Evolutionary conservation across 1,140 invertebrate genomes (phyloP).

Genomic region (Drosophila busckii): DNA sequence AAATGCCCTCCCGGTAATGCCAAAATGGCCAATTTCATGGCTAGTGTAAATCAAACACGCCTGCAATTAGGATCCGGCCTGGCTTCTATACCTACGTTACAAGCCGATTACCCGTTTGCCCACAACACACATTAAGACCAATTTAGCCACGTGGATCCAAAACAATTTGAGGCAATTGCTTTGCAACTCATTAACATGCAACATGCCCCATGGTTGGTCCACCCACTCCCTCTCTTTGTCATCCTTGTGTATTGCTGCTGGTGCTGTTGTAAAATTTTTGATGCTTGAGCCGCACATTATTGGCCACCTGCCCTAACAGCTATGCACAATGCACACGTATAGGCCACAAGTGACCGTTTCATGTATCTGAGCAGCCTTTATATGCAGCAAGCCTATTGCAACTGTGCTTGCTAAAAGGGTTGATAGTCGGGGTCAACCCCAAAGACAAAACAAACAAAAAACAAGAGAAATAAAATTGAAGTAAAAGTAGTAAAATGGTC

Average conservation of each 20-base stretch:
- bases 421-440: not conserved
- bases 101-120: too few relatives aligned
- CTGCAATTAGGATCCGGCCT: constrained; percentile 51
- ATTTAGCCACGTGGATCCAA: constrained; percentile 37
- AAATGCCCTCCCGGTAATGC: constrained; percentile 50
- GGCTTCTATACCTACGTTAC: not conserved
- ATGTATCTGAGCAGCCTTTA: constrained; percentile 56
- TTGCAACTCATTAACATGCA: constrained; percentile 64
- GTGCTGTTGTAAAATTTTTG: constrained; percentile 9
- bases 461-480: too few relatives aligned
- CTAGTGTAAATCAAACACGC: constrained; percentile 71
- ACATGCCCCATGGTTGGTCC: constrained; percentile 6
- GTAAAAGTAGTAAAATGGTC: too few relatives aligned
- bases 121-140: constrained; percentile 25
- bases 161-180: constrained; percentile 66
- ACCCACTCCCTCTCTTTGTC: not conserved
- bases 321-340: constrained; percentile 1
- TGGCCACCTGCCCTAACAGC: constrained; percentile 14
- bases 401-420: constrained; percentile 53
- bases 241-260: not conserved
- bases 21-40: constrained; percentile 69
- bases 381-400: constrained; percentile 48
- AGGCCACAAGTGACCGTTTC: not conserved
- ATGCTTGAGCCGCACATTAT: constrained; percentile 21
- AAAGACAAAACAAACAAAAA: not conserved